Evolutionary conservation across 2,113 vertebrate species (phyloP), one percentile per base, ranked within the genome.

Genomic region (Toxostoma redivivum): DNA sequence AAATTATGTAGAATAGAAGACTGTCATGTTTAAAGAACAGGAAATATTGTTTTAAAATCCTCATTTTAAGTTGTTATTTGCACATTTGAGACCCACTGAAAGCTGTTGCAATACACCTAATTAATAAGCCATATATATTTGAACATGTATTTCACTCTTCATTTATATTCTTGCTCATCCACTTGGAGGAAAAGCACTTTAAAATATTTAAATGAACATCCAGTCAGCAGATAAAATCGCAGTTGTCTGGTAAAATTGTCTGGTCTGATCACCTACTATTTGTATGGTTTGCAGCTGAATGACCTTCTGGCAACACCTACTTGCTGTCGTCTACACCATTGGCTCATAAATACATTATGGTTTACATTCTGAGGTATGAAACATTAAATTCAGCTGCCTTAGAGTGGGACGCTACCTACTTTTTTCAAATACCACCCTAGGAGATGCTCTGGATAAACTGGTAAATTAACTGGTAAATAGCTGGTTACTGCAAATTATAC

Each of bases 91-190:
- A 72, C 48, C 27, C 74, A 65, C 35, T 71, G 54, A 66, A 95
- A 93, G 79, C 69, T 90, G 65, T 77, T 86, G 58, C 76, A 77
- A 53, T 25, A 88, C 35, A 73, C 61, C 65, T 92, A 91, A 97
- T 96, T 95, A 97, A 96, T 94, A 95, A 97, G 57, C 64, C 87
- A 94, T 91, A 66, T 64, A 94, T 90, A 92, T 70, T 44, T 88
- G 74, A 97, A 95, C 96, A 97, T 96, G 88, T 78, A 94, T 96
- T 97, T 96, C 82, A 82, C 50, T 96, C 57, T 76, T 86, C 90
- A 93, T 95, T 97, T 94, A 88, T 81, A 95, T 97, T 94, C 61
- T 62, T 95, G 94, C 56, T 94, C 50, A 62, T 82, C 60, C 60
- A 38, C 50, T 72, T 67, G 48, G 37, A 83, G 57, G 33, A 94